phyloP scores from a whole-genome alignment of 2,797 vertebrate species.

The Chlorospingus semifuscus region DNA sequence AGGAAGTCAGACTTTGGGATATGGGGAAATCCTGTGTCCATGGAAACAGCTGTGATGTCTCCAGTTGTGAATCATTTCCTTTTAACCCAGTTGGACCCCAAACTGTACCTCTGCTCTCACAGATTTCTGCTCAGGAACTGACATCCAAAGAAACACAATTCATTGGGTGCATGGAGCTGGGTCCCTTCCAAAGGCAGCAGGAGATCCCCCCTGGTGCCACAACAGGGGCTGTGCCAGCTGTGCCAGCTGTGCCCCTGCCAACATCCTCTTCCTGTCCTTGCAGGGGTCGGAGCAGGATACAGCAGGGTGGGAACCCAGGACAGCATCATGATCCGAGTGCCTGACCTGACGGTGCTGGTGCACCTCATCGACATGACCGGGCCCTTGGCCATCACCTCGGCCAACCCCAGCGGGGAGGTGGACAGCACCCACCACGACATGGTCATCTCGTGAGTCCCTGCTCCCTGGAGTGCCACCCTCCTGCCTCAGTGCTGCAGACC shows the following conservation, averaged over 20 bases:
- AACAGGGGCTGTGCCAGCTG: fast-evolving
- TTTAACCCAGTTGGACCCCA: neutral
- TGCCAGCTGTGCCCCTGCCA: neutral
- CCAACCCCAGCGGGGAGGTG: conserved; percentile 87
- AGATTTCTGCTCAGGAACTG: neutral
- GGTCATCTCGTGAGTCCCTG: conserved; percentile 82
- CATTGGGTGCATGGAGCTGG: neutral
- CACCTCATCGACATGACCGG: conserved; percentile 88
- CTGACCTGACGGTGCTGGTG: conserved; percentile 85
- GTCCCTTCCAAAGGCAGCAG: neutral
- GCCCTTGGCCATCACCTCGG: conserved; percentile 88
- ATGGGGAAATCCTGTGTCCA: fast-evolving
- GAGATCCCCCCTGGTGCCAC: neutral
- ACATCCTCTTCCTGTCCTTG: neutral
- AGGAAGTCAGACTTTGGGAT: neutral
- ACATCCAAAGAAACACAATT: fast-evolving
- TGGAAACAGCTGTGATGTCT: neutral
- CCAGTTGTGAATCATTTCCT: neutral
- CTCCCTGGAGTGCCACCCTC: neutral
- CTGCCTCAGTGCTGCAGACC: fast-evolving
- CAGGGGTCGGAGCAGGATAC: conserved; percentile 86
- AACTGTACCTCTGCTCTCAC: neutral
- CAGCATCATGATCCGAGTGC: conserved; percentile 92
- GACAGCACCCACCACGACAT: conserved; percentile 91
- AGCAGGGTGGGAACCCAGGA: conserved; percentile 85